phyloP scores from a whole-genome alignment of 2,113 vertebrate species.

The Tauraco erythrolophus region DNA sequence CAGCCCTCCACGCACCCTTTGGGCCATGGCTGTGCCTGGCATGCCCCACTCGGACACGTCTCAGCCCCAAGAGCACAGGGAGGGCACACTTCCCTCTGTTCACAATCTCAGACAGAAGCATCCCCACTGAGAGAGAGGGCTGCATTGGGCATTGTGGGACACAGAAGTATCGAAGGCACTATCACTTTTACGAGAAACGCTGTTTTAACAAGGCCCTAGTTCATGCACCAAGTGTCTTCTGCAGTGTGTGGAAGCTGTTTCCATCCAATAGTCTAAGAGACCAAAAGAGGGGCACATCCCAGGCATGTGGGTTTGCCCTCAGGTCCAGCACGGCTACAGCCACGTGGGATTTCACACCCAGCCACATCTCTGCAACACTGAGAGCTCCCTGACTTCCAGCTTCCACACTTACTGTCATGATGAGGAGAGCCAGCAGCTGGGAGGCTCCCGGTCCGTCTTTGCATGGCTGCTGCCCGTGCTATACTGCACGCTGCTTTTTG shows the following conservation, averaged over 20 bases:
- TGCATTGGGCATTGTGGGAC: no score
- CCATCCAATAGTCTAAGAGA: neutral
- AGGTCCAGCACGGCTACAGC: neutral
- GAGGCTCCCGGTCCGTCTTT: neutral
- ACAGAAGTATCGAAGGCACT: neutral
- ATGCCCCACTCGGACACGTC: neutral
- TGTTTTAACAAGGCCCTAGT: neutral
- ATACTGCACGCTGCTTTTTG: neutral
- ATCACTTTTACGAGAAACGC: neutral
- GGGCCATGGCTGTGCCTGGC: neutral
- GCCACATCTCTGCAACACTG: neutral
- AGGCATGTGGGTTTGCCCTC: neutral
- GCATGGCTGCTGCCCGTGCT: neutral
- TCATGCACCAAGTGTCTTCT: neutral
- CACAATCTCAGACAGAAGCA: neutral
- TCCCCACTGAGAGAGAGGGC: neutral
- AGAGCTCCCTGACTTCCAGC: neutral
- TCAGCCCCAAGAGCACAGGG: neutral
- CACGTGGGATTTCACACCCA: neutral
- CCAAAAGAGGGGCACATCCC: neutral
- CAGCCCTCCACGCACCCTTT: neutral
- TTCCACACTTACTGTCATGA: fast-evolving
- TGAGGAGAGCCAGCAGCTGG: neutral
- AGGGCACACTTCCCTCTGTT: neutral
- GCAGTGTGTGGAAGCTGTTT: neutral